These are phyloP conservation scores for Drosophila ironensis DNA, from an alignment of 1,140 invertebrate genomes.

Conservation along the genomic window DNA sequence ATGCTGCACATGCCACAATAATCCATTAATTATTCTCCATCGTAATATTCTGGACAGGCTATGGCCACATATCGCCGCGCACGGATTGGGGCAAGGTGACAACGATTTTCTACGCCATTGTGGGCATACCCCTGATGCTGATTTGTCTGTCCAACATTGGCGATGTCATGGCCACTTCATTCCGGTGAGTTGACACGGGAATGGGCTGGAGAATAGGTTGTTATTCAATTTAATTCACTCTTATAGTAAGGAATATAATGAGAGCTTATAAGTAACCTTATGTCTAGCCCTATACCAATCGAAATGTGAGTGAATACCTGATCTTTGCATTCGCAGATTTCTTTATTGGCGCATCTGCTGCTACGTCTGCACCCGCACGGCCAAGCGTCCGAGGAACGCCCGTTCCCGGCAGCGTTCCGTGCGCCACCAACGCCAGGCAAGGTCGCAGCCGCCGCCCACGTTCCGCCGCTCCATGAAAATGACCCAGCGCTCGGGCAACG, in stretches of 20 bases:
- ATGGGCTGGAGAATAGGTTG: neutral
- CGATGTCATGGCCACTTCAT: constrained; percentile 97
- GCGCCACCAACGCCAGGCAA: constrained; percentile 53
- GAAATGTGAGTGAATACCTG: no score
- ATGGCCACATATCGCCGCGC: constrained; percentile 97
- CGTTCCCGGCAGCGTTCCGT: constrained; percentile 64
- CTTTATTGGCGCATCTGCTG: constrained; percentile 95
- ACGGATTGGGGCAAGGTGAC: constrained; percentile 95
- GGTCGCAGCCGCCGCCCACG: constrained; percentile 79
- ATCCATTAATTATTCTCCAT: constrained; percentile 6
- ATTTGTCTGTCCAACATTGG: constrained; percentile 97
- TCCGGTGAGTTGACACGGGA: constrained; percentile 84
- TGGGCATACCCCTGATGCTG: constrained; percentile 97
- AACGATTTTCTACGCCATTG: constrained; percentile 97
- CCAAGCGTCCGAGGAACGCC: constrained; percentile 84
- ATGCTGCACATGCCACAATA: no score
- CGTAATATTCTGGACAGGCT: constrained; percentile 85
- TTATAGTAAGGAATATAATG: no score
- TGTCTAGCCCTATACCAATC: no score
- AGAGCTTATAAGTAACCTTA: no score
- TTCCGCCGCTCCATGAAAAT: constrained; percentile 85
- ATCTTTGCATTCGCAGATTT: constrained; percentile 83
- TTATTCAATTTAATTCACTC: neutral
- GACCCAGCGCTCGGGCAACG: constrained; percentile 86
- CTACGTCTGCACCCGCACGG: constrained; percentile 91